phyloP scores from a whole-genome alignment of 2,113 vertebrate genomes.

The Psittacus erithacus region DNA sequence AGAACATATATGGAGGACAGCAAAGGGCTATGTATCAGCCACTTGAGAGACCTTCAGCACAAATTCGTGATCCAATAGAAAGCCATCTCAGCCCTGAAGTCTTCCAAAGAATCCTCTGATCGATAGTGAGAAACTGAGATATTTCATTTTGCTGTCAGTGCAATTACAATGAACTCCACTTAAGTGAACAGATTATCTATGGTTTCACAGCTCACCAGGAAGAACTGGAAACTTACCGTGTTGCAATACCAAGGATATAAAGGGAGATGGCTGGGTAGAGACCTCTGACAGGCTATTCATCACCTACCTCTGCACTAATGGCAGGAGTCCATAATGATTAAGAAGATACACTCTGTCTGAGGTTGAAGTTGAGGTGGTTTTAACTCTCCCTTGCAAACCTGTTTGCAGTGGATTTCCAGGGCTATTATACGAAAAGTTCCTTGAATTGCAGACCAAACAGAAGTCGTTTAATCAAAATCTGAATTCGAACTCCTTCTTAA shows the following conservation, averaged over 20 bases:
- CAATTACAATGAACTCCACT: constrained; percentile 34
- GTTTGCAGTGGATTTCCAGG: background rate
- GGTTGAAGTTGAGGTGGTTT: constrained; percentile 24
- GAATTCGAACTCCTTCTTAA: background rate
- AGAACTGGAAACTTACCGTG: background rate
- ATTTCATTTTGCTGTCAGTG: constrained; percentile 50
- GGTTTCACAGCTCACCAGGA: background rate
- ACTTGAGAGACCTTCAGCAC: background rate
- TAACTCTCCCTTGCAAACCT: background rate
- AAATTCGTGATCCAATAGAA: background rate
- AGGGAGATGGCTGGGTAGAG: background rate
- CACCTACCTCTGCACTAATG: constrained; percentile 1
- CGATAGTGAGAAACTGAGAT: constrained; percentile 22
- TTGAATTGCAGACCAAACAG: background rate
- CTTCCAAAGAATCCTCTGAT: constrained; percentile 21
- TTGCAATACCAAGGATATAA: background rate
- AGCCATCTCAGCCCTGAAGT: background rate
- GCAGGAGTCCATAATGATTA: constrained; percentile 5
- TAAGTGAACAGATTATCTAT: background rate
- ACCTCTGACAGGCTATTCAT: background rate
- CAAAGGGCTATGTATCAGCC: background rate
- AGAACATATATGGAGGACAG: background rate
- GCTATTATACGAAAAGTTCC: background rate
- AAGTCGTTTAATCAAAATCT: constrained; percentile 6
- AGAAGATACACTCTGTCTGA: constrained; percentile 10